Percentiles rank a stretch among this genome's conserved stretches.
Conservation (phyloP, 2,888 invertebrate species). For the Drosophila yooni region DNA sequence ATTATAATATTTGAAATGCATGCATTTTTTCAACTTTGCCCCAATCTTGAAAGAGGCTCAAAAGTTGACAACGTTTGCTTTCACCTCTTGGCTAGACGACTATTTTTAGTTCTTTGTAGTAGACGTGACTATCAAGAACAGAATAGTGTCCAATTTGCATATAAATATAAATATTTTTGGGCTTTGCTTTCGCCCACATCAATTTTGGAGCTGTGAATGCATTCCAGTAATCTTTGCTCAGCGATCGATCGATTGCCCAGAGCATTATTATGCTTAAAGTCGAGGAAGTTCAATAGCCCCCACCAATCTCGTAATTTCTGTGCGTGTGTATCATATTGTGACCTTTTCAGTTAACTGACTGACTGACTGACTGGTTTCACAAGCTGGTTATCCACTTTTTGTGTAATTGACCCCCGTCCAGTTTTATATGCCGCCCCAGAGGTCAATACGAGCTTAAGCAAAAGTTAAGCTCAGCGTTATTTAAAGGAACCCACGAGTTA, state of each 20-base stretch:
- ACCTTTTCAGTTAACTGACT: constrained; percentile 1
- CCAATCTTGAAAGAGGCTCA: constrained; percentile 19
- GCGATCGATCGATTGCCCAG: constrained; percentile 37
- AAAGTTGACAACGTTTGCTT: constrained; percentile 35
- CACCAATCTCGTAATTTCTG: constrained; percentile 50
- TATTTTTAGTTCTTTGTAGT: constrained; percentile 39
- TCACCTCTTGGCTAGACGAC: constrained; percentile 7
- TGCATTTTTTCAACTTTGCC: background rate
- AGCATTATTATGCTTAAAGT: constrained; percentile 6
- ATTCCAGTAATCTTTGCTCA: constrained; percentile 23
- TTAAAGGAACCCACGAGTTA: constrained; percentile 17
- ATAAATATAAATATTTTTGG: constrained; percentile 36
- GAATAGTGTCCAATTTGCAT: constrained; percentile 45
- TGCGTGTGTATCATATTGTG: constrained; percentile 12
- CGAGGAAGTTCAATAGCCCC: constrained; percentile 61
- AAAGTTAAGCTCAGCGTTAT: constrained; percentile 21
- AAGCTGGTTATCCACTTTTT: constrained; percentile 13
- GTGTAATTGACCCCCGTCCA: constrained; percentile 34
- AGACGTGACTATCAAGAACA: constrained; percentile 33
- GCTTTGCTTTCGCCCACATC: constrained; percentile 12
- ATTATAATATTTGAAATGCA: constrained; percentile 60
- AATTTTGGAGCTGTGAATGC: constrained; percentile 30
- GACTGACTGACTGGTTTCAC: constrained; percentile 1
- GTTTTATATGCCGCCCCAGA: background rate
- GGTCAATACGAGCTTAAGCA: constrained; percentile 35